Conservation (phyloP, 2,888 invertebrate genomes). For the Drosophila kuntzei region DNA sequence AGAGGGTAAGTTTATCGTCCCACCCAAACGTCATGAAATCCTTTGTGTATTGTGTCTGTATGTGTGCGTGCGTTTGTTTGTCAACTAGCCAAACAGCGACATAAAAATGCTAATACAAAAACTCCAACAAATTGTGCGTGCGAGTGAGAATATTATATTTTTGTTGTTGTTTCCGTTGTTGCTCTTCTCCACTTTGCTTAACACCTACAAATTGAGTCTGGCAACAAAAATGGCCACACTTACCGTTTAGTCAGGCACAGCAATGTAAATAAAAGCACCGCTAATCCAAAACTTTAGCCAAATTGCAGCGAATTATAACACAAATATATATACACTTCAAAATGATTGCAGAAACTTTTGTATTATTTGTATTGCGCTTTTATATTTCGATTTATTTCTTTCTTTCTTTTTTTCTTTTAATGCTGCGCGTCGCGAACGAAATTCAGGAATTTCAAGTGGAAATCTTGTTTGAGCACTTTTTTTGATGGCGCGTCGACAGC, state of each 20-base stretch:
- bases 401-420: conserved; percentile 34
- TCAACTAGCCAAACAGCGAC: conserved; percentile 68
- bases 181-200: conserved; percentile 17
- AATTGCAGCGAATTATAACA: conserved; percentile 46
- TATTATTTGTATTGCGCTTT: conserved; percentile 61
- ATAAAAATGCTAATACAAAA: conserved; percentile 79
- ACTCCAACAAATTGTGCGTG: conserved; percentile 71
- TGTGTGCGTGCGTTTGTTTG: conserved; percentile 64
- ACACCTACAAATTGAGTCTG: conserved; percentile 56
- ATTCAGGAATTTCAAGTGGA: conserved; percentile 82
- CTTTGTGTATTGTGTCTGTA: conserved; percentile 65
- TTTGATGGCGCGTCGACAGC: conserved; percentile 39
- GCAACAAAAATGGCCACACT: conserved; percentile 59
- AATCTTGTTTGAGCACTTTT: conserved; percentile 80
- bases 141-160: conserved; percentile 15
- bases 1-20: conserved; percentile 69
- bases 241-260: conserved; percentile 57
- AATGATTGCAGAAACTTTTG: conserved; percentile 47
- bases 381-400: conserved; percentile 56
- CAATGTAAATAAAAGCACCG: conserved; percentile 58
- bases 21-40: conserved; percentile 74
- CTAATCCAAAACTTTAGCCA: conserved; percentile 63
- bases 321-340: conserved; percentile 29
- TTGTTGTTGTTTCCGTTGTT: conserved; percentile 27
- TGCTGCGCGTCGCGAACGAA: conserved; percentile 64